These are phyloP conservation scores for Zygothrica quintamaculata DNA, from an alignment of 2,888 invertebrate species.

Conservation along the genomic window DNA sequence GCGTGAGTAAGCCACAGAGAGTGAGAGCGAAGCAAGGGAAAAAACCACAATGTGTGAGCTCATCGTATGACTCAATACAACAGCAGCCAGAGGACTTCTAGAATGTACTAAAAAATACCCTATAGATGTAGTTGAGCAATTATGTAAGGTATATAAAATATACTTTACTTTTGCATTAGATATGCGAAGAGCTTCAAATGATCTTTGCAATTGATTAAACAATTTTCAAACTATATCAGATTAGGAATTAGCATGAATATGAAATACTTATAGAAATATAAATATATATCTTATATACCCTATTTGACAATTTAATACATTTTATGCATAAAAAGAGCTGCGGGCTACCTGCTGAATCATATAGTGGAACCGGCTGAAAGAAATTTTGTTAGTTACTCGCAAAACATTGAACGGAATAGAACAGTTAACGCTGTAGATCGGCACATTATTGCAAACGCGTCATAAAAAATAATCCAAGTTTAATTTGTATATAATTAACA, in stretches of 20 bases:
- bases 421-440: slow-evolving; percentile 25
- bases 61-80: slow-evolving; percentile 43
- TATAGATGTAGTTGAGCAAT: neutral
- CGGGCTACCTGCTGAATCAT: slow-evolving; percentile 48
- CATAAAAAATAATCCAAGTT: neutral
- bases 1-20: neutral
- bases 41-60: slow-evolving; percentile 34
- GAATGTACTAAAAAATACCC: slow-evolving; percentile 11
- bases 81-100: neutral
- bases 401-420: slow-evolving; percentile 51
- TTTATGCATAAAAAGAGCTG: slow-evolving; percentile 29
- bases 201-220: too few relatives aligned
- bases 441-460: slow-evolving; percentile 10
- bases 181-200: too few relatives aligned
- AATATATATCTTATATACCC: neutral
- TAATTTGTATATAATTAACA: slow-evolving; percentile 46
- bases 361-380: slow-evolving; percentile 48
- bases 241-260: too few relatives aligned
- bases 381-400: slow-evolving; percentile 53
- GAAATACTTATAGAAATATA: too few relatives aligned
- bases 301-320: neutral
- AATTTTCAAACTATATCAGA: too few relatives aligned
- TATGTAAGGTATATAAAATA: too few relatives aligned
- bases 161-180: too few relatives aligned
- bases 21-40: slow-evolving; percentile 35